These are phyloP conservation scores for Machaerirhynchus nigripectus DNA, from an alignment of 2,113 vertebrate species.

Conservation along the genomic window DNA sequence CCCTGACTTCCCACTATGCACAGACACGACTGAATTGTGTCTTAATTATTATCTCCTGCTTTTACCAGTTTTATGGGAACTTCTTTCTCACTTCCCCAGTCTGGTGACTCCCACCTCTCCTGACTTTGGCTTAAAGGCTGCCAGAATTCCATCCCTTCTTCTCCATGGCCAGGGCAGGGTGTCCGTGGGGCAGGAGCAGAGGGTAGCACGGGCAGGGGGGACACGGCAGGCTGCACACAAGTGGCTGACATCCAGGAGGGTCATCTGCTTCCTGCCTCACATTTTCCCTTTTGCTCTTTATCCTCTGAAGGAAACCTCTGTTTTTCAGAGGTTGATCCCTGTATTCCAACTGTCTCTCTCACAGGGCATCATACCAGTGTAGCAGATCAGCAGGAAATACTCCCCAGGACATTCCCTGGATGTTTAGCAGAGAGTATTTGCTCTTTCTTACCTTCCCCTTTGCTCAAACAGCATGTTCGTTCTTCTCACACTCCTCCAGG, in stretches of 20 bases:
- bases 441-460: not conserved
- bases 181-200: not conserved
- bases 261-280: not conserved
- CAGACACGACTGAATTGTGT: not conserved
- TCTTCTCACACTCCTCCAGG: not conserved
- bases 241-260: not conserved
- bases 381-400: not conserved
- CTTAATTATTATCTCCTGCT: not conserved
- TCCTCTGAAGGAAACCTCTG: not conserved
- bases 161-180: fast-evolving
- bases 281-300: not conserved
- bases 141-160: not conserved
- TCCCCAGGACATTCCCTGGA: not conserved
- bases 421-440: not conserved
- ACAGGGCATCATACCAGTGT: fast-evolving
- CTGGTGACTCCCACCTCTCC: not conserved
- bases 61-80: not conserved
- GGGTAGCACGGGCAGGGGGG: not conserved
- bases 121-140: not conserved
- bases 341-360: not conserved
- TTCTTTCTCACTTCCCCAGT: not conserved
- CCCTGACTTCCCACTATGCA: not conserved
- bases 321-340: not conserved
- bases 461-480: not conserved
- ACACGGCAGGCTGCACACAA: not conserved